Conservation (phyloP, 1,140 invertebrate genomes). For the Asobara japonica region DNA sequence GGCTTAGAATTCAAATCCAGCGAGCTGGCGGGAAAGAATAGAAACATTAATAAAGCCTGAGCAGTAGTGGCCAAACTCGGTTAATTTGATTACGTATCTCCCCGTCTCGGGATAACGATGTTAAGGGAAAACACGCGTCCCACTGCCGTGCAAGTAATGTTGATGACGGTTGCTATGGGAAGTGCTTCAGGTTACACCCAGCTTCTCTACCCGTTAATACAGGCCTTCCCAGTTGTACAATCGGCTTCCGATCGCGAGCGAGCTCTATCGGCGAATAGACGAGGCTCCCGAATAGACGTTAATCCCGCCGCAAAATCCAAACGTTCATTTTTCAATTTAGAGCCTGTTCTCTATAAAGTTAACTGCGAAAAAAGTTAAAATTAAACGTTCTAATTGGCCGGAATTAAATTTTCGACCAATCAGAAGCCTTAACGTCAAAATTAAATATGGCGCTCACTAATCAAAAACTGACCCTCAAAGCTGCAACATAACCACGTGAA, state of each 20-base stretch:
- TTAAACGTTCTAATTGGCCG: too few species aligned
- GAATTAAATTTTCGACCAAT: too few species aligned
- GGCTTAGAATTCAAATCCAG: too few species aligned
- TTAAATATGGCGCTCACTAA: too few species aligned
- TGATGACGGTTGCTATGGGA: slow-evolving; percentile 14
- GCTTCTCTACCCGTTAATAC: background rate
- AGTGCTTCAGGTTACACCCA: slow-evolving; percentile 21
- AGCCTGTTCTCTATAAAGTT: background rate
- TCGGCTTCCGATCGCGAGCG: background rate
- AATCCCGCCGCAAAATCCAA: background rate
- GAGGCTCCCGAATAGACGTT: background rate
- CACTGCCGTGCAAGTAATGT: background rate
- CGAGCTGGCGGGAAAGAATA: background rate
- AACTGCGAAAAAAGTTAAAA: too few species aligned
- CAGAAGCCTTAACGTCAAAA: too few species aligned
- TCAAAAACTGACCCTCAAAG: too few species aligned
- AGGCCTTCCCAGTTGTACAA: background rate
- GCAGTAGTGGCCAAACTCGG: slow-evolving; percentile 7
- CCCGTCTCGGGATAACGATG: slow-evolving; percentile 16
- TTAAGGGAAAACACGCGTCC: slow-evolving; percentile 22
- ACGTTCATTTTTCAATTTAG: slow-evolving; percentile 9
- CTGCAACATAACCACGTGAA: too few species aligned
- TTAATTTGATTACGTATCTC: slow-evolving; percentile 21
- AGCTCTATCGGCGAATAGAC: slow-evolving; percentile 11
- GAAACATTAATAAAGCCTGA: background rate